Base-by-base conservation (phyloP, 2,113 vertebrate genomes). In the Argyrosomus japonicus region DNA sequence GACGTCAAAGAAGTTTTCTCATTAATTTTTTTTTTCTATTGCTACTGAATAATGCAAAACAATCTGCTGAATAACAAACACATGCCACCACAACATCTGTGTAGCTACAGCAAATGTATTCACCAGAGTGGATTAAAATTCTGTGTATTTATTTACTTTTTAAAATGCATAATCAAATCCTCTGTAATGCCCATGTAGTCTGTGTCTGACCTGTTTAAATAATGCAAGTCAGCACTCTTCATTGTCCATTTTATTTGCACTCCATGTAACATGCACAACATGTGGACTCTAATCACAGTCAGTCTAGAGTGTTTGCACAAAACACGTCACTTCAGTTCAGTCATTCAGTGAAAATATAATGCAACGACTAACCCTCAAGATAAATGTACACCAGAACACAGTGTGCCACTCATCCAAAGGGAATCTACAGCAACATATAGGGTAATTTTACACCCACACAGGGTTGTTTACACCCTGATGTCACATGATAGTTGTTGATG, bases 21-120 rank as follows among this genome's bases (percentile, higher is more conserved):
- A 43, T 71, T 43, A 60, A 72, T n/a, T 27, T 27, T 5, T 2
- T 5, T 36, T 47, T 40, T 61, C 32, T 51, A 15, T 5, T 25
- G 7, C 18, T n/a, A 0, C 61, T 67, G n/a, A 83, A 78, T 78
- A 61, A 78, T 73, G 40, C 67, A 83, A 51, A 6, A 72, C 40
- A 58, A 27, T 51, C 67, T 83, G 72, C 15, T 29, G 69, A 15
- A 19, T 14, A 65, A 60, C 43, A 43, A 25, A 17, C 63, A 51
- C 70, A 25, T 2, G 36, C 21, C 21, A 12, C 7, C 54, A 29
- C n/a, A 77, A 51, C 68, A 67, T 29, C 72, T 51, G 60, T 77
- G 58, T 67, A 51, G 60, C 43, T 27, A n/a, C 51, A 29, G 18
- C 8, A 50, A 54, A 29, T 21, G 14, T 50, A 43, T 43, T 21